Conservation (phyloP, 2,888 invertebrate species). For the Argyresthia albistria region DNA sequence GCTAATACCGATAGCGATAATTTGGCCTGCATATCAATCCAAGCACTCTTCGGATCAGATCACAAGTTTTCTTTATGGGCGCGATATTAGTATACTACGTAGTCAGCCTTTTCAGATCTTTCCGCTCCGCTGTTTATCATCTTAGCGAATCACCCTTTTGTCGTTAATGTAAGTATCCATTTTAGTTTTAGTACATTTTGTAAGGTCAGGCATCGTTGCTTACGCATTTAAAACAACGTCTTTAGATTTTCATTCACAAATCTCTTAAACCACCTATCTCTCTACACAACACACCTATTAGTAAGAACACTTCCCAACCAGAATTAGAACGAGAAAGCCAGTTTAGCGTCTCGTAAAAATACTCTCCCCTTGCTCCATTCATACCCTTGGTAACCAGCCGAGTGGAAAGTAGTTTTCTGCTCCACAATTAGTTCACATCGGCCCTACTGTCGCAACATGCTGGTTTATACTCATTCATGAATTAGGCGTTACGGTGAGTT, state of each 20-base stretch:
- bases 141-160: too few relatives aligned
- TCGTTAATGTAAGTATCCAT: too few relatives aligned
- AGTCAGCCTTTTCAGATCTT: too few relatives aligned
- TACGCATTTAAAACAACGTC: too few relatives aligned
- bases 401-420: conserved; percentile 20
- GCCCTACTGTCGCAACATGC: conserved; percentile 25
- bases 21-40: neutral
- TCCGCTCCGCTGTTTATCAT: too few relatives aligned
- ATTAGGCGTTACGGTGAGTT: conserved; percentile 46
- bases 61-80: too few relatives aligned
- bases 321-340: conserved; percentile 34
- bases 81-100: too few relatives aligned
- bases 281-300: neutral
- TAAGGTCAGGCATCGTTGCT: too few relatives aligned
- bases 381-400: conserved; percentile 4
- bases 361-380: conserved; percentile 25
- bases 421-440: conserved; percentile 36
- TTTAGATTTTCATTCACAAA: too few relatives aligned
- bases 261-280: too few relatives aligned
- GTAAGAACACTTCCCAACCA: conserved; percentile 14
- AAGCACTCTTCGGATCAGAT: too few relatives aligned
- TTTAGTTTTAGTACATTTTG: too few relatives aligned
- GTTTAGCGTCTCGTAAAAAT: conserved; percentile 33
- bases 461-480: conserved; percentile 55
- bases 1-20: conserved; percentile 15